Evolutionary conservation across 2,888 invertebrate genomes (phyloP), one percentile per base, ranked within the genome.

Genomic region (Acleris cristana): DNA sequence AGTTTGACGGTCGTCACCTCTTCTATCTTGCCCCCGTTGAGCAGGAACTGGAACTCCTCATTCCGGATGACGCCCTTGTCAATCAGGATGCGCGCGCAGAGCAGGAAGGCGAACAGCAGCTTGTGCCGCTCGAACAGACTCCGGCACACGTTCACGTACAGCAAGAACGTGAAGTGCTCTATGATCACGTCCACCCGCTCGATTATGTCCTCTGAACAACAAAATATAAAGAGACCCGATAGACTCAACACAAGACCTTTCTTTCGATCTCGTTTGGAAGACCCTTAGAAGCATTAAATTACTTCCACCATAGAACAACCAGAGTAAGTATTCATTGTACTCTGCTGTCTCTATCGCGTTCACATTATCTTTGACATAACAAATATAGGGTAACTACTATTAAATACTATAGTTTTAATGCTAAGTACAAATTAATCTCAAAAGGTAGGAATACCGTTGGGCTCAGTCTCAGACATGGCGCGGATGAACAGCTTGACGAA

Each of bases 61-160:
- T 80, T 78, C 57, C 95, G 90, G 21, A 97, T 94, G 53, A 90
- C 76, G 0, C 94, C 93, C 2, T 91, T 87, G 68, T 95, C 95
- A 74, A 96, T 89, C 72, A 95, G 85, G 18, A 97, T 95, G 49
- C 97, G 90, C 0, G 94, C 94, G 72, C 96, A 95, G 34, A 97
- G 82, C 26, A 96, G 92, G 78, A 97, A 96, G 8, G 96, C 97
- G 85, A 97, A 98, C 71, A 97, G 93, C 16, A 98, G 89, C 88
- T 98, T 98, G 88, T 98, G 97, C 70, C 95, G 95, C 81, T 98
- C 98, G 80, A 98, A 98, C 63, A 98, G 94, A 72, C 98, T 97
- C 58, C 98, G 94, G 79, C 98, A 98, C 10, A 98, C 97, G 82
- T 97, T 98, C 74, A 94, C 94, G 84, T 97, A 98, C 1, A 98